Evolutionary conservation across 2,888 invertebrate species (phyloP), one percentile per base, ranked within the genome.

Genomic region (Chorisops tibialis): DNA sequence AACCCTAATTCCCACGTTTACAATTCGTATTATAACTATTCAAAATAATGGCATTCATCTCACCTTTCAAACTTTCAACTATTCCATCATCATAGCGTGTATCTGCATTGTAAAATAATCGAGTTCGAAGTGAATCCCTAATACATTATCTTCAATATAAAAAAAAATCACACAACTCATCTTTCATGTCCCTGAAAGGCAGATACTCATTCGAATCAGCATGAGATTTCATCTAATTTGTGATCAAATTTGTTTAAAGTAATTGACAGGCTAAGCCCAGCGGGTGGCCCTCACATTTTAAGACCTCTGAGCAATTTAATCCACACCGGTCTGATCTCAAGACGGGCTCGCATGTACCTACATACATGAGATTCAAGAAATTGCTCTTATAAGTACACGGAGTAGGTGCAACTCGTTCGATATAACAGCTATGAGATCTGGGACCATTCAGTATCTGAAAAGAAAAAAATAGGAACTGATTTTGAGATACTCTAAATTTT

Each of bases 221-320:
- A 68, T 69, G 69, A 70, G 69, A 69, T 69, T 69, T 69, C 68
- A 70, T 69, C 69, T 70, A 69, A 70, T 70, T 70, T 70, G 70
- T 69, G 70, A 68, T 69, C 69, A 68, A 70, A 70, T 70, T 70
- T 70, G 69, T 70, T 69, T 70, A 69, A 69, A 68, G 69, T 68
- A 69, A 69, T 68, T 69, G 69, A 70, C 68, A 69, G 67, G 64
- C 67, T 66, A 64, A 64, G 47, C 69, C 54, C 70, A 70, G 70
- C 70, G 66, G 69, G 70, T 69, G 68, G 61, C 58, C 63, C 58
- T 60, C 60, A 54, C 65, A 61, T 65, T 65, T 60, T 56, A 60
- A 41, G 63, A 48, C 61, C 62, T 61, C 52, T 43, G 58, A 61
- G 61, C 65, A 63, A 65, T 65, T 63, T 63, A 63, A 65, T 65